Base-by-base conservation (phyloP, 2,797 vertebrate genomes). In the Tragopan temminckii region DNA sequence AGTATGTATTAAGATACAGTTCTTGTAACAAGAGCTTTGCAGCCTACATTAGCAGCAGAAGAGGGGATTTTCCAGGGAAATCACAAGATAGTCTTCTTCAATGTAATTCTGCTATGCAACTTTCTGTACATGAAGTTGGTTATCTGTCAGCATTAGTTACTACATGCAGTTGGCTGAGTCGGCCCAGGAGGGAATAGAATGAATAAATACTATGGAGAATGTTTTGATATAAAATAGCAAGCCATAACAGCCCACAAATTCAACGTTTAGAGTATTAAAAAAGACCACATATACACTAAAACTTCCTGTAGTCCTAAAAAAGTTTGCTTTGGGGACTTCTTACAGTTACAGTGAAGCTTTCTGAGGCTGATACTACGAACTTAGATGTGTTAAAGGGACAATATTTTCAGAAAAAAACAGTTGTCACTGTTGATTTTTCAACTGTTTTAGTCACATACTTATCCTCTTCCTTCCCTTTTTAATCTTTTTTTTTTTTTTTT, bases 71-170 rank as follows among this genome's bases (percentile, higher is more conserved):
- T 85, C 75, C 36, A 80, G 66, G 23, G 13, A 76, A 89, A 59
- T 69, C 13, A 13, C 64, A 78, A 80, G 33, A 8, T 55, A 23
- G 25, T 58, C 33, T 68, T 88, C 53, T 79, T 81, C 88, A 81
- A 7, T 24, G n/a, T 40, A 77, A 86, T 86, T 84, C 29, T 88
- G 67, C 79, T 48, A 52, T 27, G 76, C 17, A 6, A 48, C 40
- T 79, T 94, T 81, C 52, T 58, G 59, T 72, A 46, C 25, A 52
- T 2, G 5, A 76, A 89, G 69, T 91, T 88, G 84, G 6, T 71
- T 71, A 48, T 68, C 70, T 92, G 45, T 85, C 85, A 77, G n/a
- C 33, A 71, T 86, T 86, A 88, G 90, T 84, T 92, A 71, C 59
- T 72, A 27, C 61, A 63, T 1, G 4, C 36, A 50, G 25, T 64